phyloP scores from a whole-genome alignment of 2,888 invertebrate species.

The Cephus rjabovi region DNA sequence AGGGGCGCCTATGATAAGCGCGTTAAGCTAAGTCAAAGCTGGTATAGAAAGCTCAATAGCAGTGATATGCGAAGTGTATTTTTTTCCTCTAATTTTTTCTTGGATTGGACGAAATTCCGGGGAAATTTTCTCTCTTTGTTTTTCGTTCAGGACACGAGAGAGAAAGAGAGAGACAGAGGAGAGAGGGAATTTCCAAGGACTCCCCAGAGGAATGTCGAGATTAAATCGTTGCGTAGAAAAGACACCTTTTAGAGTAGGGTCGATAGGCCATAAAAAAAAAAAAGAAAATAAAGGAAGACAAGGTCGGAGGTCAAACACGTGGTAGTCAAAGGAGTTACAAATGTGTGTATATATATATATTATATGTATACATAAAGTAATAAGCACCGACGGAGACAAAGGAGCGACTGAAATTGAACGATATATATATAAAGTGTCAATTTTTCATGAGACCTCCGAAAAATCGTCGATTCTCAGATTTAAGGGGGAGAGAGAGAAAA shows the following conservation, averaged over 20 bases:
- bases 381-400: constrained; percentile 11
- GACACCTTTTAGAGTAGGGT: not conserved
- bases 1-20: not conserved
- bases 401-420: constrained; percentile 5
- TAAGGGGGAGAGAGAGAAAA: constrained; percentile 16
- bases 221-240: not conserved
- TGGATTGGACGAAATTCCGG: not conserved
- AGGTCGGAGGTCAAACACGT: not conserved
- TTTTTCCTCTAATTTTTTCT: not conserved
- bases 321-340: not conserved
- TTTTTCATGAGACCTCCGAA: constrained; percentile 17
- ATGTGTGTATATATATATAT: not conserved
- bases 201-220: not conserved
- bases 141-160: not conserved
- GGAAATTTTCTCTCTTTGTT: not conserved
- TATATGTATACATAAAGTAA: not conserved
- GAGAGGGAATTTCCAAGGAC: not conserved
- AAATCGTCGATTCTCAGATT: constrained; percentile 13
- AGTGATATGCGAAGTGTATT: not conserved
- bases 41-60: not conserved
- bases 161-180: not conserved
- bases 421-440: constrained; percentile 11
- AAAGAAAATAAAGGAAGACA: too few relatives aligned
- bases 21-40: not conserved
- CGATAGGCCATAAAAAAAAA: not conserved